Evolutionary conservation across 2,888 invertebrate species (phyloP), one percentile per base, ranked within the genome.

Genomic region (Sisyra nigra): DNA sequence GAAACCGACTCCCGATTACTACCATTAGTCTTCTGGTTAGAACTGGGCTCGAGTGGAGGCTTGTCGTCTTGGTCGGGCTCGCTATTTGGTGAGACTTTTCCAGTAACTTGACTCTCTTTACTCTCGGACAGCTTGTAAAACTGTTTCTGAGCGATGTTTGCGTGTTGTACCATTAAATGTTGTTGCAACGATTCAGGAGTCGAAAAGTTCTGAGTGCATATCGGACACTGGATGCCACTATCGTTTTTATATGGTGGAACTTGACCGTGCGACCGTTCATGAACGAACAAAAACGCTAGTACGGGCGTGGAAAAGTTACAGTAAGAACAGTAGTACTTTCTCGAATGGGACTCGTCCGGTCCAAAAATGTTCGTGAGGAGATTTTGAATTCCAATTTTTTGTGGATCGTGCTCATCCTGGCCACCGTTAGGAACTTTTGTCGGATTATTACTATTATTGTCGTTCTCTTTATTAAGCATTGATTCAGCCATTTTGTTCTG

Each of bases 251-350:
- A n/a, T 8, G 15, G 19, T 13, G 40, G 15, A 6, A 30, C 17
- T 40, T 40, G 40, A 8, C 40, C 38, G 37, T 91, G 91, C 34
- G 87, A 84, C 52, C 87, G 77, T 61, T 93, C 92, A 65, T 93
- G 93, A 41, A 91, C 84, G 61, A 88, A 89, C 51, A 93, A 69
- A 55, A 92, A 86, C 43, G 91, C 89, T 54, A 91, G 72, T 57
- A 89, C 82, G 49, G 86, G 80, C 31, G 92, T 91, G 35, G 85
- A 80, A 60, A 91, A 93, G 44, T 84, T 80, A 60, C 93, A 93
- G 58, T 83, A 79, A 35, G 87, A 83, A 65, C 93, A 93, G 49
- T 85, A 82, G 64, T 91, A 92, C 47, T 79, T 80, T 62, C 88
- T 84, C 49, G 76, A 57, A 59, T 59, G 60, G 24, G 63, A 55